These are phyloP conservation scores for Sesia apiformis DNA, from an alignment of 2,888 invertebrate genomes.

Conservation along the genomic window DNA sequence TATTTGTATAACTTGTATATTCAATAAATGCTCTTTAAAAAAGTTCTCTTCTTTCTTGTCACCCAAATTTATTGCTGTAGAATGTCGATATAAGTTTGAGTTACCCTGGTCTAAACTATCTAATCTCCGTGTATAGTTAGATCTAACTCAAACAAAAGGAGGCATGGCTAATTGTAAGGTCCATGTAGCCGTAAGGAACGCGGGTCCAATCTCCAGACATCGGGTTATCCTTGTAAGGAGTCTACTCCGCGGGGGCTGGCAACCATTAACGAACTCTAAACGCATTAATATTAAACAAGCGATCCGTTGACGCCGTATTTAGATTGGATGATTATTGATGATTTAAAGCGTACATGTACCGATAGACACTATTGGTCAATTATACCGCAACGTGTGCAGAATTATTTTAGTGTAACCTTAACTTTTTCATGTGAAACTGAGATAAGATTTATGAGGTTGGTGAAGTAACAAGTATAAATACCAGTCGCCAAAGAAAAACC, in stretches of 20 bases:
- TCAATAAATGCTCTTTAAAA: no score
- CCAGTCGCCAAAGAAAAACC: not conserved
- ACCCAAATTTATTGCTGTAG: no score
- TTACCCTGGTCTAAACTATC: no score
- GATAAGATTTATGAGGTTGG: not conserved
- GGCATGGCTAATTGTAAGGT: not conserved
- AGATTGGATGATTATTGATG: conserved; percentile 9
- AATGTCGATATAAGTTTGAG: no score
- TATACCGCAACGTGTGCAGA: not conserved
- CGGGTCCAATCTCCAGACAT: conserved; percentile 32
- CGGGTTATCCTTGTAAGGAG: conserved; percentile 42
- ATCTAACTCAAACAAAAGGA: not conserved
- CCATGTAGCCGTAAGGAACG: conserved; percentile 20
- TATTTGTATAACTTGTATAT: no score
- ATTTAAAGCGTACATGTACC: conserved; percentile 2
- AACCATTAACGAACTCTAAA: conserved; percentile 27
- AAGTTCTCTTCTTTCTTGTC: no score
- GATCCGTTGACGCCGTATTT: conserved; percentile 9
- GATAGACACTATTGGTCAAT: not conserved
- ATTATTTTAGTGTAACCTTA: not conserved
- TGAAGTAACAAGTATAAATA: not conserved
- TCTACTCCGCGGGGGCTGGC: conserved; percentile 21
- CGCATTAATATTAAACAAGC: conserved; percentile 39
- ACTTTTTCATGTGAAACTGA: not conserved
- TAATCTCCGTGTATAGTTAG: no score